Conservation (phyloP, 2,113 vertebrate genomes). For the Phocoena phocoena region DNA sequence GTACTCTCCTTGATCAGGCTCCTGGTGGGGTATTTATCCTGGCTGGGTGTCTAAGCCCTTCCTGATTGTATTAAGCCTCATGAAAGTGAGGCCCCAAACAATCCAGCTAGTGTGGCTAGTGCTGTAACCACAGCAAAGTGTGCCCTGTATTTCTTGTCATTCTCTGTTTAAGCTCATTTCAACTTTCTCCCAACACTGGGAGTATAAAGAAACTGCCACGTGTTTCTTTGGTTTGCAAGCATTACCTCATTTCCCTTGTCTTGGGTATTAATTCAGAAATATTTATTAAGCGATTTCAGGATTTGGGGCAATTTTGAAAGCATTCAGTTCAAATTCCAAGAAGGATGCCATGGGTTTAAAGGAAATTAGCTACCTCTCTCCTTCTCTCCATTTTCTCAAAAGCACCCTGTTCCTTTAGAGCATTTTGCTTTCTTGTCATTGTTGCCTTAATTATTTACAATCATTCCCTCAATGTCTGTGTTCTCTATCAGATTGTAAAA, state of each 20-base stretch:
- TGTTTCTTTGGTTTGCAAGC: conserved; percentile 60
- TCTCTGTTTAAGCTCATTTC: conserved; percentile 47
- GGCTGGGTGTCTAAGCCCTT: conserved; percentile 58
- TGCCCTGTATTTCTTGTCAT: conserved; percentile 31
- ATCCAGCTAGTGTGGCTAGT: conserved; percentile 46
- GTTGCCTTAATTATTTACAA: conserved; percentile 32
- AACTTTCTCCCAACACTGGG: conserved; percentile 43
- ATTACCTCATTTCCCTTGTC: conserved; percentile 75
- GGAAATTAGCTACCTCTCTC: conserved; percentile 53
- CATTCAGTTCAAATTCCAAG: conserved; percentile 63
- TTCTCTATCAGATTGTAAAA: conserved; percentile 18
- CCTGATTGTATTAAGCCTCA: conserved; percentile 68
- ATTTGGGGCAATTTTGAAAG: conserved; percentile 71
- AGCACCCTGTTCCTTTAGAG: conserved; percentile 9
- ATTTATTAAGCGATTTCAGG: conserved; percentile 75
- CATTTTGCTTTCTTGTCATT: conserved; percentile 23
- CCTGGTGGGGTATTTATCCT: conserved; percentile 69
- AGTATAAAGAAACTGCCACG: conserved; percentile 48
- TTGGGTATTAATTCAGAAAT: conserved; percentile 72
- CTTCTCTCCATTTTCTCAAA: conserved; percentile 44
- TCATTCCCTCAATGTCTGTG: background rate
- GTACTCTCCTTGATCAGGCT: conserved; percentile 70
- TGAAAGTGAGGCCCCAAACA: conserved; percentile 56
- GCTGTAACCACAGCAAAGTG: conserved; percentile 56
- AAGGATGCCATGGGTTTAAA: conserved; percentile 61